phyloP scores from a whole-genome alignment of 2,113 vertebrate genomes.

The Notothenia rossii region DNA sequence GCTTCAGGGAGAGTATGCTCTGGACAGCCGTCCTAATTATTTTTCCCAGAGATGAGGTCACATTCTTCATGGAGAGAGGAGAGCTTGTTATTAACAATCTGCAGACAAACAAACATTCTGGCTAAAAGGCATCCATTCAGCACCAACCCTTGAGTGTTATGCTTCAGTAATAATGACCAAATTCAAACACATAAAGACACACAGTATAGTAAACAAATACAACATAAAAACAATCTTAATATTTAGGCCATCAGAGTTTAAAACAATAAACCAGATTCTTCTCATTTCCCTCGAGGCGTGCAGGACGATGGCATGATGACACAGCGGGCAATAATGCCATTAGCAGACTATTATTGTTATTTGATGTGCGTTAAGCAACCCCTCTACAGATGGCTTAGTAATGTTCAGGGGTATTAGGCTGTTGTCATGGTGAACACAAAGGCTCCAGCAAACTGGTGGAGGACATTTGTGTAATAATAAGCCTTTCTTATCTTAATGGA shows the following conservation, averaged over 20 bases:
- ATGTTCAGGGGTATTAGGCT: conserved; percentile 71
- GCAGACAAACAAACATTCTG: conserved; percentile 69
- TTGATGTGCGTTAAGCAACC: conserved; percentile 74
- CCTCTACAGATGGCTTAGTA: conserved; percentile 74
- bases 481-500: conserved; percentile 60
- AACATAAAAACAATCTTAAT: conserved; percentile 17
- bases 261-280: conserved; percentile 55
- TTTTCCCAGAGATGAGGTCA: conserved; percentile 74
- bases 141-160: conserved; percentile 9
- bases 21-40: conserved; percentile 65
- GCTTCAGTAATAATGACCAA: conserved; percentile 26
- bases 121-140: conserved; percentile 53
- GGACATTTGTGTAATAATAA: conserved; percentile 69
- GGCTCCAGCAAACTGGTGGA: conserved; percentile 46
- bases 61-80: conserved; percentile 61
- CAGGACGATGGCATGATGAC: conserved; percentile 69
- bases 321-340: conserved; percentile 73
- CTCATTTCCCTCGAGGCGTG: conserved; percentile 56
- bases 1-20: conserved; percentile 40
- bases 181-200: conserved; percentile 46
- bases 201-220: conserved; percentile 42
- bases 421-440: conserved; percentile 75
- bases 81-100: conserved; percentile 64
- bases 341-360: conserved; percentile 73
- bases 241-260: conserved; percentile 40